phyloP scores from a whole-genome alignment of 2,797 vertebrate genomes.

The Odontamblyopus rebecca region DNA sequence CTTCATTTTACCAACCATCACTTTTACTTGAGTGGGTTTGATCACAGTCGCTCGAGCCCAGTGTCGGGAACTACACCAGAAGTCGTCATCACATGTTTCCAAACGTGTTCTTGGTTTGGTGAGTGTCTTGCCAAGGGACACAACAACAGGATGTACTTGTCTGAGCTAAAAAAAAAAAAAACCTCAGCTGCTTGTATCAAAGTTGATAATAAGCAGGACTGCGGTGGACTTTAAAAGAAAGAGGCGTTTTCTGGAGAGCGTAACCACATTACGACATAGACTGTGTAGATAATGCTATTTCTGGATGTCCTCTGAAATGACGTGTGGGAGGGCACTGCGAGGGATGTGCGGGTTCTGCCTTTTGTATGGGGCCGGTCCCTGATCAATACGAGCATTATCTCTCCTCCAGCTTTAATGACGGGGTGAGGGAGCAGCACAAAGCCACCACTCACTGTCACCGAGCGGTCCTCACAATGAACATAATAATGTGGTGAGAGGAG shows the following conservation, averaged over 20 bases:
- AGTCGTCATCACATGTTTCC: no score
- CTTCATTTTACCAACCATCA: no score
- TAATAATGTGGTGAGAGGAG: constrained; percentile 42
- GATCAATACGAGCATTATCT: constrained; percentile 65
- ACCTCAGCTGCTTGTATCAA: neutral
- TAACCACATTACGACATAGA: constrained; percentile 34
- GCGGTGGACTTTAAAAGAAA: neutral
- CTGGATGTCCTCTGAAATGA: constrained; percentile 62
- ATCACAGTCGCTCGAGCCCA: no score
- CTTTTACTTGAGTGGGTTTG: no score
- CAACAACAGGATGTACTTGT: neutral
- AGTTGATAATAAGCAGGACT: no score
- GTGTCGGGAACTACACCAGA: no score
- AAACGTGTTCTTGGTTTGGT: no score
- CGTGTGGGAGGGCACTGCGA: constrained; percentile 60
- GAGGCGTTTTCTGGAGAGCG: neutral
- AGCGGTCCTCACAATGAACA: constrained; percentile 52
- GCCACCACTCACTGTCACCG: constrained; percentile 25
- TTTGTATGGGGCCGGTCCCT: constrained; percentile 66
- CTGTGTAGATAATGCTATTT: constrained; percentile 65
- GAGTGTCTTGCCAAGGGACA: neutral
- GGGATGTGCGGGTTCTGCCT: constrained; percentile 62
- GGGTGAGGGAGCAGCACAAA: constrained; percentile 47
- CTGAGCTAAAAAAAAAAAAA: no score
- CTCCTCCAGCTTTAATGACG: constrained; percentile 49